A percentile compares a stretch with the other conserved stretches of the same genome.
phyloP scores from a whole-genome alignment of 1,140 invertebrate species.

The Drosophila ogumai region DNA sequence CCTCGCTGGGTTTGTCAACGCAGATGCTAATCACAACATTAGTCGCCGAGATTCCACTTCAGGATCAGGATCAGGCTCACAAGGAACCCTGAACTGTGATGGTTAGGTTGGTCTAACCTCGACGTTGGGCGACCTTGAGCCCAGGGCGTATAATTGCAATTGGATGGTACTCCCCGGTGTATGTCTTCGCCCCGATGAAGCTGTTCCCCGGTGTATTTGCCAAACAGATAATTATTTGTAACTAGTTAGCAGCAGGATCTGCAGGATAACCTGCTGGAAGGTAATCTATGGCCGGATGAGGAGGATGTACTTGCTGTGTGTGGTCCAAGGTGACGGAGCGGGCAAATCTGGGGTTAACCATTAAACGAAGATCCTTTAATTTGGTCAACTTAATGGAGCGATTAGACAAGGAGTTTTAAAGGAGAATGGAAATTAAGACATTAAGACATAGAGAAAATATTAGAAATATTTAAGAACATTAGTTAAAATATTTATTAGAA shows the following conservation, averaged over 20 bases:
- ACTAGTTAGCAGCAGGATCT: slow-evolving; percentile 74
- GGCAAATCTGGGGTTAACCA: slow-evolving; percentile 73
- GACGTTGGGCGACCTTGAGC: slow-evolving; percentile 37
- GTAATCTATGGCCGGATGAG: background rate
- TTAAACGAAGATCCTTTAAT: slow-evolving; percentile 47
- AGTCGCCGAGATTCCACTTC: slow-evolving; percentile 75
- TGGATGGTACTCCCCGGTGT: slow-evolving; percentile 31
- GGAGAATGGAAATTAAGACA: slow-evolving; percentile 8
- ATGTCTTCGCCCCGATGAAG: slow-evolving; percentile 26
- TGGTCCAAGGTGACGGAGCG: slow-evolving; percentile 60
- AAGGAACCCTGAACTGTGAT: slow-evolving; percentile 48
- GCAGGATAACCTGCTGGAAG: slow-evolving; percentile 11
- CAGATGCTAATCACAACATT: slow-evolving; percentile 85
- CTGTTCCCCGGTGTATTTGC: slow-evolving; percentile 60
- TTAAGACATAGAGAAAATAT: background rate
- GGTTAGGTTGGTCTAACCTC: slow-evolving; percentile 66
- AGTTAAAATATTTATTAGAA: background rate
- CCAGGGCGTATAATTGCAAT: slow-evolving; percentile 59
- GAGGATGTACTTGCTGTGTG: slow-evolving; percentile 8
- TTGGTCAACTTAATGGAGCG: slow-evolving; percentile 44
- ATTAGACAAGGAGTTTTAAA: background rate
- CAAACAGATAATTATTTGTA: slow-evolving; percentile 79
- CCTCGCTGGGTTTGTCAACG: slow-evolving; percentile 84
- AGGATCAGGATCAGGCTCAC: slow-evolving; percentile 45
- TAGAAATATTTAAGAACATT: background rate